Conservation (phyloP, 35 echinoderm and acorn worm genomes). For the Nesometra sesokonis region DNA sequence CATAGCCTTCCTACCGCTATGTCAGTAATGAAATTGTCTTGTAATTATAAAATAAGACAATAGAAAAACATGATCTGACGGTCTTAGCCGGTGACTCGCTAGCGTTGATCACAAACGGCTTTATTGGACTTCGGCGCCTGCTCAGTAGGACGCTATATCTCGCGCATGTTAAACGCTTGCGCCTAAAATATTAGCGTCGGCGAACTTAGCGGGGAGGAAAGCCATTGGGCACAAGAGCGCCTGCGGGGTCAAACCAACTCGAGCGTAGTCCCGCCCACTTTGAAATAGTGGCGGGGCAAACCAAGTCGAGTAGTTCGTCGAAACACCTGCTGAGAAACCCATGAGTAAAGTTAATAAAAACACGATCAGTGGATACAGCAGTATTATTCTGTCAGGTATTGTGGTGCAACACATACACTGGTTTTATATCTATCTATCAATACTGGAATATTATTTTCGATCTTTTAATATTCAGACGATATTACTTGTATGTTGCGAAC, state of each 20-base stretch:
- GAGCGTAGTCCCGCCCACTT: not conserved
- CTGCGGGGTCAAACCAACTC: not conserved
- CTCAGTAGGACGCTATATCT: not conserved
- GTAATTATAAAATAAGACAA: not conserved
- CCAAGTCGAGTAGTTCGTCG: not conserved
- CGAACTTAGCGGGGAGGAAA: not conserved
- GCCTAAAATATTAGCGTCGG: not conserved
- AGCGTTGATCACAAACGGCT: not conserved
- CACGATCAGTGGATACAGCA: not conserved
- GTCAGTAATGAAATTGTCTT: not conserved
- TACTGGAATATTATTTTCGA: not conserved
- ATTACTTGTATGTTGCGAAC: not conserved
- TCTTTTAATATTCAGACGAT: not conserved
- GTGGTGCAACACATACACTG: not conserved
- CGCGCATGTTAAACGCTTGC: not conserved
- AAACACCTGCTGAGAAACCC: not conserved
- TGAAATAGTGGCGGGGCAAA: not conserved
- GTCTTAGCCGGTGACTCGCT: not conserved
- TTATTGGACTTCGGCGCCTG: not conserved
- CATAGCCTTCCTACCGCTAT: not conserved
- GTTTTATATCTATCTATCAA: not conserved
- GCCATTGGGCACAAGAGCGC: not conserved
- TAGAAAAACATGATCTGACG: not conserved
- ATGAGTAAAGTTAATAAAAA: not conserved
- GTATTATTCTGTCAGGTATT: not conserved